Evolutionary conservation across 2,888 invertebrate genomes (phyloP).

Genomic region (Yponomeuta cagnagella): DNA sequence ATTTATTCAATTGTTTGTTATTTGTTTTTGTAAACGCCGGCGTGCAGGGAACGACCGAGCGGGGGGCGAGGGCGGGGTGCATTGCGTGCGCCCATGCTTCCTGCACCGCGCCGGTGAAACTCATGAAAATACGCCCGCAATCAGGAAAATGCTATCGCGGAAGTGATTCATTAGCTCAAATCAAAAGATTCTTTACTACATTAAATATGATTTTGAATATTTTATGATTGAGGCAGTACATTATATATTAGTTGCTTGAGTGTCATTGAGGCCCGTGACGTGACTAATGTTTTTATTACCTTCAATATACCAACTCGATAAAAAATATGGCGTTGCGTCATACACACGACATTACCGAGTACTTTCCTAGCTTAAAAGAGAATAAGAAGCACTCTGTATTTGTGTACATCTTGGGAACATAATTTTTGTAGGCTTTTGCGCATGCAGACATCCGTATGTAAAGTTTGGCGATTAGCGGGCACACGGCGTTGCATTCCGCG

Average conservation of each 20-base stretch:
- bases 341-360: no score
- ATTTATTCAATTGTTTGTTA: background rate
- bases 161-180: constrained; percentile 42
- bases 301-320: no score
- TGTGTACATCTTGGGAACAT: background rate
- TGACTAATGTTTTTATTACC: no score
- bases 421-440: background rate
- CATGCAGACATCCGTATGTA: background rate
- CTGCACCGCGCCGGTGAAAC: constrained; percentile 44
- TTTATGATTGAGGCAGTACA: no score
- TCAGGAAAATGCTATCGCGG: constrained; percentile 59
- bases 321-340: no score
- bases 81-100: constrained; percentile 23
- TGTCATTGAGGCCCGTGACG: no score
- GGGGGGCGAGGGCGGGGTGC: constrained; percentile 19
- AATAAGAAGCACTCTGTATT: no score
- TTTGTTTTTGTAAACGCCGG: background rate
- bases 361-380: no score
- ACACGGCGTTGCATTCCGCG: background rate
- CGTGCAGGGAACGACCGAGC: background rate
- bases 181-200: constrained; percentile 41
- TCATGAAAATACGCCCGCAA: constrained; percentile 56
- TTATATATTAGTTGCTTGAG: no score
- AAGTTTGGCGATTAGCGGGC: background rate
- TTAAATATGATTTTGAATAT: background rate